phyloP scores from a whole-genome alignment of 2,888 invertebrate species.

The Microplitis deprimator region DNA sequence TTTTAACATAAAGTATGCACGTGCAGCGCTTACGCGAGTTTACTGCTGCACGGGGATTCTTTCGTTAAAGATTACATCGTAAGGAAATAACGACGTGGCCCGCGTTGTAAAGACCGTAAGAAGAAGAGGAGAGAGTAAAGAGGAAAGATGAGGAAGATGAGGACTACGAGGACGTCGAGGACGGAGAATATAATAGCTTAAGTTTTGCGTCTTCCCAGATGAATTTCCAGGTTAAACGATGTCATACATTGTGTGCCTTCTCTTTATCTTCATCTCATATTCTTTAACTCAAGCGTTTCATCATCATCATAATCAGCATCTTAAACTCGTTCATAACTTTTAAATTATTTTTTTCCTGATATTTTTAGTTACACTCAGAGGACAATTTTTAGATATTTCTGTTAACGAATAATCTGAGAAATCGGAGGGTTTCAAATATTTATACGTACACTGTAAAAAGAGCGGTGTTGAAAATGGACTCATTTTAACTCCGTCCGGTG shows the following conservation, averaged over 20 bases:
- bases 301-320: neutral
- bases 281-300: slow-evolving; percentile 15
- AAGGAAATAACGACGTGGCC: slow-evolving; percentile 43
- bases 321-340: neutral
- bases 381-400: no score
- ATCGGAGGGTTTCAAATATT: no score
- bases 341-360: neutral
- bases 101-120: slow-evolving; percentile 5
- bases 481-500: no score
- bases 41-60: slow-evolving; percentile 19
- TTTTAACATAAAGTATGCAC: slow-evolving; percentile 25
- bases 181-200: slow-evolving; percentile 46
- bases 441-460: no score
- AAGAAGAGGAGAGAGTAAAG: slow-evolving; percentile 20
- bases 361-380: no score
- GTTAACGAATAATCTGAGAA: no score
- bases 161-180: slow-evolving; percentile 29
- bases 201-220: slow-evolving; percentile 46
- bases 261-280: slow-evolving; percentile 28
- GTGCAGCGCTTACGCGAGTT: slow-evolving; percentile 22
- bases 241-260: slow-evolving; percentile 33
- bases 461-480: no score
- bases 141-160: slow-evolving; percentile 32
- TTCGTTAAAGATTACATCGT: slow-evolving; percentile 45
- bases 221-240: slow-evolving; percentile 46